A percentile compares a stretch with the other conserved stretches of the same genome.
Conservation (phyloP, 2,888 invertebrate genomes). For the Dolichopus griseipennis region DNA sequence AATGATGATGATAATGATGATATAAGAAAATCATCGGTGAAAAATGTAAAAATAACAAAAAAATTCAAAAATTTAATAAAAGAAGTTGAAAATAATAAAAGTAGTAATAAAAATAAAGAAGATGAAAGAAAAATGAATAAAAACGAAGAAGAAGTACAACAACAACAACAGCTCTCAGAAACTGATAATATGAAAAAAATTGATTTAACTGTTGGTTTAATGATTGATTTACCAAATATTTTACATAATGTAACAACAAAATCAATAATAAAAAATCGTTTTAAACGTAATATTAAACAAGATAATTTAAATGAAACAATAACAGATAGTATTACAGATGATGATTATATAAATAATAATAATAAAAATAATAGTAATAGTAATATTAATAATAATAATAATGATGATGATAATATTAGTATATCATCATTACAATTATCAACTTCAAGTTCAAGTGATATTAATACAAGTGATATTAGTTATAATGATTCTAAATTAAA, state of each 20-base stretch:
- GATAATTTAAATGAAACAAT: not conserved
- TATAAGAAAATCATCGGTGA: not conserved
- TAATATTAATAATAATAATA: not conserved
- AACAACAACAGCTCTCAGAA: not conserved
- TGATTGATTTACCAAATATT: not conserved
- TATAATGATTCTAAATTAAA: slow-evolving; percentile 25
- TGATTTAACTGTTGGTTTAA: not conserved
- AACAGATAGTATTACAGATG: not conserved
- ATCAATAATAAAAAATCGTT: not conserved
- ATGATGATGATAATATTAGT: not conserved
- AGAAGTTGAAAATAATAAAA: no score
- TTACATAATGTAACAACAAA: not conserved
- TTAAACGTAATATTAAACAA: not conserved
- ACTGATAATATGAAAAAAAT: not conserved
- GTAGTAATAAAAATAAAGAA: no score
- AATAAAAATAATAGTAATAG: not conserved
- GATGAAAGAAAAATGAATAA: not conserved
- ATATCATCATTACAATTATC: not conserved
- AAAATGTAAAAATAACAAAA: no score
- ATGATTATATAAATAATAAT: not conserved
- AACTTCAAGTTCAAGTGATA: slow-evolving; percentile 26
- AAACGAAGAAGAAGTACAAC: not conserved
- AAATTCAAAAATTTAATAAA: no score
- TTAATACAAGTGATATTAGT: slow-evolving; percentile 29
- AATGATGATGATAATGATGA: not conserved